Evolutionary conservation across 2,888 invertebrate species (phyloP), one percentile per base, ranked within the genome.

Genomic region (Trachelus troglodyta): DNA sequence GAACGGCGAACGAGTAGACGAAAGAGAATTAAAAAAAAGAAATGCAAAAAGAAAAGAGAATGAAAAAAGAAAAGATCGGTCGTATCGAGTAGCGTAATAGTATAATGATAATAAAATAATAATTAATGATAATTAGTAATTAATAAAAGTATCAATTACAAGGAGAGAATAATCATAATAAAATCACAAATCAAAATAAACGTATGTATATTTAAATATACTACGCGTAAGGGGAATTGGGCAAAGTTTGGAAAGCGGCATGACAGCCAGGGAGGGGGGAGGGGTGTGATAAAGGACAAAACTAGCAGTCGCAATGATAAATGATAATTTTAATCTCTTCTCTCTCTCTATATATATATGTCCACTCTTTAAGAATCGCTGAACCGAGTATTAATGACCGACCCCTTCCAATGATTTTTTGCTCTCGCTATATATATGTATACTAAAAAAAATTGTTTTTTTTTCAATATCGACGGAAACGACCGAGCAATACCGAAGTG

Each of bases 291-390:
- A 15, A 40, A 40, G 15, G 40, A 40, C 6, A 15, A 40, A 23
- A 56, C 23, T 56, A 56, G 2, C 40, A 56, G 23, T 23, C 6
- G 40, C 23, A 56, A 56, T 56, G 40, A 40, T 40, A 40, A 40
- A 40, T 40, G 40, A 56, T 56, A 23, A 56, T 23, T 56, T 1
- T 56, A 56, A 56, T 23, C 33, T 75, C 75, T 73, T 79, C 74
- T 75, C 76, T 81, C 77, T 79, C 78, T 83, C 31, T 34, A 6
- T 34, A 34, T 34, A 34, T 34, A 34, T 34, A 34, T 11, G 33
- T 23, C 81, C 79, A 81, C 81, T 81, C 15, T 23, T 56, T 56
- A 56, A 56, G 6, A 56, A 40, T 40, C 15, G 15, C 40, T 40
- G 15, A 56, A 56, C 15, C 40, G 6, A 23, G 9, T 23, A 23